Evolutionary conservation across 1,140 invertebrate genomes (phyloP).

Genomic region (Sycophaga agraensis): DNA sequence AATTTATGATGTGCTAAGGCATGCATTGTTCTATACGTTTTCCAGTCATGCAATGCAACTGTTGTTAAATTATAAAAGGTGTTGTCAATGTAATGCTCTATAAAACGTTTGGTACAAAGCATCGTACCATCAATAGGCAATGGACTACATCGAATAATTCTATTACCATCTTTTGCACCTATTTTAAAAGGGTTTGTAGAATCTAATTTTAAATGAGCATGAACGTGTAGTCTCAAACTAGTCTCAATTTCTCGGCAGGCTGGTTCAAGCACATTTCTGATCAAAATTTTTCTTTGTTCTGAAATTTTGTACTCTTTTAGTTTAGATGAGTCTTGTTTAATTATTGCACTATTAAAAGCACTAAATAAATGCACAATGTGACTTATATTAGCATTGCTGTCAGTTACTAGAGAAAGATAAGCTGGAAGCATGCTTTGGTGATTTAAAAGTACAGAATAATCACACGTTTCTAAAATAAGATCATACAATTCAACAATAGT

Average conservation of each 20-base stretch:
- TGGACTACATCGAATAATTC: slow-evolving; percentile 40
- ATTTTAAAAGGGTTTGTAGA: slow-evolving; percentile 74
- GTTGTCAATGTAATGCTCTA: slow-evolving; percentile 87
- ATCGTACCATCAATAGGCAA: slow-evolving; percentile 41
- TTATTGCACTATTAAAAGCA: slow-evolving; percentile 48
- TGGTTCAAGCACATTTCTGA: slow-evolving; percentile 68
- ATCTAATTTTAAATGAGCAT: slow-evolving; percentile 86
- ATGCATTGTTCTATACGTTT: slow-evolving; percentile 89
- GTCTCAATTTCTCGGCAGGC: slow-evolving; percentile 87
- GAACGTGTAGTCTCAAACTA: slow-evolving; percentile 84
- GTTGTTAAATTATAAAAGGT: slow-evolving; percentile 98
- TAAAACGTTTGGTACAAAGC: slow-evolving; percentile 41
- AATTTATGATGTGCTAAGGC: slow-evolving; percentile 87
- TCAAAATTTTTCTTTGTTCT: slow-evolving; percentile 40
- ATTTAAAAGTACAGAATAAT: slow-evolving; percentile 50
- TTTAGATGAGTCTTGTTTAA: slow-evolving; percentile 37
- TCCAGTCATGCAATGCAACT: slow-evolving; percentile 96
- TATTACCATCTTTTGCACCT: slow-evolving; percentile 49
- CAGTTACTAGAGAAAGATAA: slow-evolving; percentile 42
- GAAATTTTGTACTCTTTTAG: slow-evolving; percentile 34
- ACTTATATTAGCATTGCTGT: slow-evolving; percentile 42
- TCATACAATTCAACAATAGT: slow-evolving; percentile 45
- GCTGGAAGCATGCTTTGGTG: slow-evolving; percentile 54
- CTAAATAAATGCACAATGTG: slow-evolving; percentile 47
- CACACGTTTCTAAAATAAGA: slow-evolving; percentile 40